Base-by-base conservation (phyloP, 1,140 invertebrate genomes). In the Zaprionus vittiger region DNA sequence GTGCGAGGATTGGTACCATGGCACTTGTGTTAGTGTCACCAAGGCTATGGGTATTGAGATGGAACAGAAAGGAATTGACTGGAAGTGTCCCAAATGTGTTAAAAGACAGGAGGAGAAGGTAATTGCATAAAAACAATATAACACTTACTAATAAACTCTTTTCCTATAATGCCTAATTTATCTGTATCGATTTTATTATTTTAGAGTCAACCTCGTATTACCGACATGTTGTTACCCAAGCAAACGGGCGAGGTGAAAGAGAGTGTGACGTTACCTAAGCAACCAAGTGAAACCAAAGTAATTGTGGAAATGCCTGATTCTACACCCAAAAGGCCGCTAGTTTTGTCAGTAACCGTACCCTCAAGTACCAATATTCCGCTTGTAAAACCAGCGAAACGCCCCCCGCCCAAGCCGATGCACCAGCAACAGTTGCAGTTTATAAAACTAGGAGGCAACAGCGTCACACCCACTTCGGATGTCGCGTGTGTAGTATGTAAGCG, bases 1-100 rank as follows among this genome's bases (percentile, higher is more conserved):
- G 1, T 99, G 98, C 93, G 97, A 98, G 92, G 98, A 99, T 85
- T 99, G 98, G 98, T 99, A 98, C 91, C 98, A 99, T 93, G 98
- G 98, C 7, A 97, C 97, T 85, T 99, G 98, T 94, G 98, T 99
- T 6, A 97, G 97, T 73, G 96, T 99, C 5, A 98, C 97, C 15
- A 98, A 98, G 94, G 95, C 95, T 2, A 97, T 97, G 96, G 96
- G 97, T 15, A 95, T 96, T 85, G 96, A 97, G 93, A 98, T 99
- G 97, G 98, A 99, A 92, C 94, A 96, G 55, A 95, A 97, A 74
- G 96, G 97, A 4, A 95, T 96, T 71, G 97, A 98, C 83, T 99
- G 98, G 97, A 95, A 96, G 66, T 99, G 98, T 93, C 96, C 97
- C 0, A 96, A 96, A 81, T 99, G 98, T 92, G 81, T 94, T 26